Base-by-base conservation (phyloP, 2,888 invertebrate genomes). In the Coronaproctus castanopsis region DNA sequence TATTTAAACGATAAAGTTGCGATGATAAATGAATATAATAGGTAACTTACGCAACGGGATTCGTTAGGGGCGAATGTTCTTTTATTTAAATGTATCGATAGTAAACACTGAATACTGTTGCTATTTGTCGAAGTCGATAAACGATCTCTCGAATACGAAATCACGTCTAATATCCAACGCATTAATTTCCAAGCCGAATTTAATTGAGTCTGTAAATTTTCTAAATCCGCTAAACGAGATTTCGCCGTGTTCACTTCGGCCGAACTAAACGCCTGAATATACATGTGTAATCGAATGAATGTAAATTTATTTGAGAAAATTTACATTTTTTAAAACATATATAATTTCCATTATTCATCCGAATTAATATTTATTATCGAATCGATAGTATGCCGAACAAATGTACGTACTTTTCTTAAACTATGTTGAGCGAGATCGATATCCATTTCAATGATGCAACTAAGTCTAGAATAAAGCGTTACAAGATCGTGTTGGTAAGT, bases 141-240 rank as follows among this genome's bases (percentile, higher is more conserved):
- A 51, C 85, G 80, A 69, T 96, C 96, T 62, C 97, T 79, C 1
- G 96, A 93, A 70, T 90, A 90, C 0, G 88, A 83, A 58, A 97
- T 90, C 3, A 95, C 84, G 69, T 96, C 93, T 81, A 93, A 88
- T 21, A 97, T 78, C 97, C 97, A 98, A 20, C 98, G 80, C 52
- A 90, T 85, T 21, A 85, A 83, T 69, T 91, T 90, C 97, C 97
- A 97, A 2, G 90, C 82, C 0, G 80, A 74, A 68, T 96, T 96
- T 54, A 96, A 76, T 67, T 83, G 86, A 36, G 80, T 76, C 69
- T 95, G 93, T 52, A 93, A 78, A 57, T 88, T 86, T 69, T 87
- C 85, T 24, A 97, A 73, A 67, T 85, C 85, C 0, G 79, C 75
- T 51, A 96, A 74, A 61, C 89, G 80, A 67, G 89, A 87, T 71